Conservation (phyloP, 92 coral and sea anemone species). For the Chrysogorgia sp. region DNA sequence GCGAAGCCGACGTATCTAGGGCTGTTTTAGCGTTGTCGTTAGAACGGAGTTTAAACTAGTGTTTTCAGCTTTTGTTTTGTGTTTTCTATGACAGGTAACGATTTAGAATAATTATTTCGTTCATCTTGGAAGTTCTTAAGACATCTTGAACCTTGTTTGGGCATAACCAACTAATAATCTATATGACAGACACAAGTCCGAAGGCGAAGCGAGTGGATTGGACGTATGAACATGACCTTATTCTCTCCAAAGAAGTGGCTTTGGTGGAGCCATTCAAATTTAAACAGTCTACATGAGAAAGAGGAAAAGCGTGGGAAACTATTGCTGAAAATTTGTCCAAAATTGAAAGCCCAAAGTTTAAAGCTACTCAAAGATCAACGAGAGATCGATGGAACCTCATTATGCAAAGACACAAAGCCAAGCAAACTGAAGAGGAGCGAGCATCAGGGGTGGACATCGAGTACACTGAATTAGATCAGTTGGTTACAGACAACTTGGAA, state of each 20-base stretch:
- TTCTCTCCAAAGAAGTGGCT: conserved; percentile 34
- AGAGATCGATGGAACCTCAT: conserved; percentile 53
- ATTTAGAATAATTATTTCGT: no score
- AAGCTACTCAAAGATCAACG: conserved; percentile 56
- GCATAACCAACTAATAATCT: no score
- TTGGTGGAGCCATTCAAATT: conserved; percentile 40
- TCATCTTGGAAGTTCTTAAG: no score
- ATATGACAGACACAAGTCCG: no score
- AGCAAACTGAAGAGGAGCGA: conserved; percentile 39
- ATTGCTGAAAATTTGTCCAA: conserved; percentile 53
- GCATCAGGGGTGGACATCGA: conserved; percentile 58
- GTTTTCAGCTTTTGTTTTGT: no score
- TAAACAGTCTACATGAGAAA: conserved; percentile 24
- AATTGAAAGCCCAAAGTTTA: conserved; percentile 37
- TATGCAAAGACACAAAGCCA: conserved; percentile 35
- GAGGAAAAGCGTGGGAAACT: conserved; percentile 42
- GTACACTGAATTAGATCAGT: conserved; percentile 42
- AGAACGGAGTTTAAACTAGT: no score
- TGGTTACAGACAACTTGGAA: conserved; percentile 44
- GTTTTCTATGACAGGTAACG: no score
- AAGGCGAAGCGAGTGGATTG: no score
- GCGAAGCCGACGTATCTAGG: no score
- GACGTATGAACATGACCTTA: conserved; percentile 27
- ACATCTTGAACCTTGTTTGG: no score
- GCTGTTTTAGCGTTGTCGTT: no score